Percentiles rank a stretch among this genome's conserved stretches.
These are phyloP conservation scores for Hypomecis atomaria DNA, from an alignment of 2,888 invertebrate species.

Conservation along the genomic window DNA sequence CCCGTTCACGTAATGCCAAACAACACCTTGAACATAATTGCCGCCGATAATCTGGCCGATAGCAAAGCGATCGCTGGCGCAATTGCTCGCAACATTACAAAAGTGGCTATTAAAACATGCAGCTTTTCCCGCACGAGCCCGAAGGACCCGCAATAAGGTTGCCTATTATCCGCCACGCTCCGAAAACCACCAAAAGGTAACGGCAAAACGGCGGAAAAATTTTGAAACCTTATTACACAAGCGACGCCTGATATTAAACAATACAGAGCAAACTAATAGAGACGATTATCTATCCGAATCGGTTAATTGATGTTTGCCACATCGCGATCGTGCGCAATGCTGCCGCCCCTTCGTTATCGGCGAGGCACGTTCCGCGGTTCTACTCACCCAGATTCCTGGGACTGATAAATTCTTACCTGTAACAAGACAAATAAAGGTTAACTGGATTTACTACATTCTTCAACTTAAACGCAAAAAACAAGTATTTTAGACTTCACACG, in stretches of 20 bases:
- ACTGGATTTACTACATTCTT: slow-evolving; percentile 35
- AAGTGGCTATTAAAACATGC: slow-evolving; percentile 74
- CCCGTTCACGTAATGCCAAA: slow-evolving; percentile 48
- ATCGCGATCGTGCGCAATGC: slow-evolving; percentile 52
- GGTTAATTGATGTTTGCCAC: slow-evolving; percentile 80
- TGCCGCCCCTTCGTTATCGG: slow-evolving; percentile 48
- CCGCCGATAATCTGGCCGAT: slow-evolving; percentile 58
- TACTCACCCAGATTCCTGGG: slow-evolving; percentile 58
- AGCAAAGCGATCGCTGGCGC: slow-evolving; percentile 55
- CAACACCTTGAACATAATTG: slow-evolving; percentile 61
- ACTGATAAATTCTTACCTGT: slow-evolving; percentile 68
- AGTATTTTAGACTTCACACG: too few relatives aligned
- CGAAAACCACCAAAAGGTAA: slow-evolving; percentile 83
- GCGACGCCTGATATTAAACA: slow-evolving; percentile 79
- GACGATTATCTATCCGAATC: slow-evolving; percentile 78
- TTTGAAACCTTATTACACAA: slow-evolving; percentile 80
- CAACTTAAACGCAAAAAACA: background rate
- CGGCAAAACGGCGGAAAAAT: slow-evolving; percentile 79
- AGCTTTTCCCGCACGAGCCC: slow-evolving; percentile 76
- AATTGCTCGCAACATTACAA: slow-evolving; percentile 67
- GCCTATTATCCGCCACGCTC: slow-evolving; percentile 84
- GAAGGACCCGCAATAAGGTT: slow-evolving; percentile 84
- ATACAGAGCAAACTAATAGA: slow-evolving; percentile 80
- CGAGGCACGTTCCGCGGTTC: slow-evolving; percentile 45
- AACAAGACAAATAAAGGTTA: slow-evolving; percentile 59